phyloP scores from a whole-genome alignment of 2,797 vertebrate genomes.

The Brachyalestes nurse region DNA sequence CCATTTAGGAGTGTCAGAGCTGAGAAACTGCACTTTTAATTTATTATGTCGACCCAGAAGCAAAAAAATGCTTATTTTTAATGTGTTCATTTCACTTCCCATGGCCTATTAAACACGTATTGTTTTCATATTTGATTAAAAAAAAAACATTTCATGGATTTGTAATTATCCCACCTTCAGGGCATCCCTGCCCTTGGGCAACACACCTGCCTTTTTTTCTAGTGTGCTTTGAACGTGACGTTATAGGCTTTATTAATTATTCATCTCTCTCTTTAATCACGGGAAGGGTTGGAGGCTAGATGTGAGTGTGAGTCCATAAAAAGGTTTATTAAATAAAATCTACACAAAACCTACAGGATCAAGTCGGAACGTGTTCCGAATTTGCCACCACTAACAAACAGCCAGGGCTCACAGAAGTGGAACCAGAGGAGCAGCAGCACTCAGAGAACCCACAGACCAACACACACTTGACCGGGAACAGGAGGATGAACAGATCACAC shows the following conservation, averaged over 20 bases:
- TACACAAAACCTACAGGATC: no score
- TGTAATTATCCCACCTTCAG: not conserved
- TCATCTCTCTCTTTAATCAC: not conserved
- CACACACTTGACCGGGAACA: no score
- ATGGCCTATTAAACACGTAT: not conserved
- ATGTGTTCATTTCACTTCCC: not conserved
- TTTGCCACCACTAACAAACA: no score
- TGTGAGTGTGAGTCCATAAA: no score
- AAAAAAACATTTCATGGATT: not conserved
- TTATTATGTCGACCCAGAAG: not conserved
- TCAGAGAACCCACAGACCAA: no score
- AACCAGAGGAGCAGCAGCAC: no score
- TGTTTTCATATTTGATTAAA: not conserved
- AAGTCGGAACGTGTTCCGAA: no score
- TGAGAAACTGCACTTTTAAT: not conserved
- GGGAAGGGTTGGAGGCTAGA: no score
- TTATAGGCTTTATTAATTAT: not conserved
- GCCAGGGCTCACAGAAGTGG: no score
- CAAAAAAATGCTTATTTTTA: not conserved
- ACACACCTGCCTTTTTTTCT: not conserved
- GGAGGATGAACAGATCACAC: no score
- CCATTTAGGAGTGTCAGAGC: not conserved
- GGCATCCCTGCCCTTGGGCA: not conserved
- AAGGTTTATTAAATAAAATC: no score
- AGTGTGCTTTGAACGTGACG: not conserved